Evolutionary conservation across 2,113 vertebrate genomes (phyloP), one percentile per base, ranked within the genome.

Genomic region (Zosterops japonicus): DNA sequence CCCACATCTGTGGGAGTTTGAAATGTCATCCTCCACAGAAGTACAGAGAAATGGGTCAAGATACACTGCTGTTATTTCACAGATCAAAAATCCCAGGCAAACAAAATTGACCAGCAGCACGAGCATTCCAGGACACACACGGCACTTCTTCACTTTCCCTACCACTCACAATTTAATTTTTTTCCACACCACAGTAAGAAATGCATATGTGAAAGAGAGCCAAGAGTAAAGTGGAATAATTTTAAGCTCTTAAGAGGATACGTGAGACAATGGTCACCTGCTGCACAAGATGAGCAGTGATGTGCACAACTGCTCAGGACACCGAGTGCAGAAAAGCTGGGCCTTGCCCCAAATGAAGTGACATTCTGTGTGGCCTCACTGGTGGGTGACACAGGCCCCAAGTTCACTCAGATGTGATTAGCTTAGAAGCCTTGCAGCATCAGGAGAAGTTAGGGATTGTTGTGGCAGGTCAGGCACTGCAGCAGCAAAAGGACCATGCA

Each of bases 61-160:
- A 69, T 22, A 36, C 35, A 29, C 49, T 81, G 46, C 59, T 0
- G 0, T 19, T 87, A 60, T 25, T 84, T 53, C 39, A 76, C 22
- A 55, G 55, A 82, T 15, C 42, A 47, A 61, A 47, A 63, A 72
- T 21, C 12, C 23, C 36, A 46, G 63, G 47, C 42, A 70, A 79
- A 77, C 35, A 46, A 35, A 61, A 74, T 12, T 19, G 9, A 63
- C n/a, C 3, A 0, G 15, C 14, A 16, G 8, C 1, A 0, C 0
- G 0, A 90, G n/a, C 29, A 28, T 23, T n/a, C 56, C 18, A 67
- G 12, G 56, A 53, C 10, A 42, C 31, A n/a, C n/a, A n/a, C n/a
- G n/a, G n/a, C n/a, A n/a, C 15, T n/a, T 56, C n/a, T 29, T 41
- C 61, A 53, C n/a, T 16, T 60, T 69, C 44, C 24, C 20, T 19